phyloP scores from a whole-genome alignment of 2,797 vertebrate species.

The Pogonophryne albipinna region DNA sequence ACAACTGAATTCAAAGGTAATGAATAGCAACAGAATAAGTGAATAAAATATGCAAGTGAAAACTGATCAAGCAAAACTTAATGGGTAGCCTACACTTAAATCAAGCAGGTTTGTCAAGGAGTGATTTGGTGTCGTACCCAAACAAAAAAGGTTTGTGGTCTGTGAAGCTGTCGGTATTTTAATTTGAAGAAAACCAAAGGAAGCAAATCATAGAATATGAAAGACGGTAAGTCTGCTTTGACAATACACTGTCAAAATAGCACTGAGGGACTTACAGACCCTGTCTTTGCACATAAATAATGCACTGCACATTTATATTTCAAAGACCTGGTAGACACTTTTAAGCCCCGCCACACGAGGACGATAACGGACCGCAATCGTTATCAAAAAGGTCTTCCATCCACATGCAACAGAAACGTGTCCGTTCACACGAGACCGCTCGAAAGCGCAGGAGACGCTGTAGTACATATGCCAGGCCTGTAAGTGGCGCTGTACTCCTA shows the following conservation, averaged over 20 bases:
- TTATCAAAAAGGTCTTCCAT: too few relatives aligned
- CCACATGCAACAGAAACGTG: too few relatives aligned
- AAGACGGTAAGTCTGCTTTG: slow-evolving; percentile 55
- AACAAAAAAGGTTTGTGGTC: slow-evolving; percentile 43
- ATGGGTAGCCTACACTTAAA: slow-evolving; percentile 37
- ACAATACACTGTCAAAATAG: slow-evolving; percentile 64
- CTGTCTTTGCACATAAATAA: slow-evolving; percentile 71
- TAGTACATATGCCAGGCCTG: too few relatives aligned
- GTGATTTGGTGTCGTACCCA: slow-evolving; percentile 33
- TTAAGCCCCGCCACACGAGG: slow-evolving; percentile 10
- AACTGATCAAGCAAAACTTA: slow-evolving; percentile 71
- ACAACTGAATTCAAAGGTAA: slow-evolving; percentile 77
- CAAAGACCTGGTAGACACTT: slow-evolving; percentile 68
- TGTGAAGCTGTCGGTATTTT: slow-evolving; percentile 24
- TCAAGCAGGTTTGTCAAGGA: slow-evolving; percentile 45
- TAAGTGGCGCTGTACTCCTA: too few relatives aligned
- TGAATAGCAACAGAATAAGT: slow-evolving; percentile 73
- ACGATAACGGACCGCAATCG: too few relatives aligned
- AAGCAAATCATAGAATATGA: slow-evolving; percentile 61
- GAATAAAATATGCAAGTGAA: slow-evolving; percentile 73
- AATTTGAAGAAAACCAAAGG: slow-evolving; percentile 42
- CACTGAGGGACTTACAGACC: slow-evolving; percentile 47
- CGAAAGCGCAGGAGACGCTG: too few relatives aligned
- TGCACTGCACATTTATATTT: slow-evolving; percentile 79
- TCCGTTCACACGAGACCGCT: too few relatives aligned